Evolutionary conservation across 2,113 vertebrate species (phyloP).

Genomic region (Pavo muticus): DNA sequence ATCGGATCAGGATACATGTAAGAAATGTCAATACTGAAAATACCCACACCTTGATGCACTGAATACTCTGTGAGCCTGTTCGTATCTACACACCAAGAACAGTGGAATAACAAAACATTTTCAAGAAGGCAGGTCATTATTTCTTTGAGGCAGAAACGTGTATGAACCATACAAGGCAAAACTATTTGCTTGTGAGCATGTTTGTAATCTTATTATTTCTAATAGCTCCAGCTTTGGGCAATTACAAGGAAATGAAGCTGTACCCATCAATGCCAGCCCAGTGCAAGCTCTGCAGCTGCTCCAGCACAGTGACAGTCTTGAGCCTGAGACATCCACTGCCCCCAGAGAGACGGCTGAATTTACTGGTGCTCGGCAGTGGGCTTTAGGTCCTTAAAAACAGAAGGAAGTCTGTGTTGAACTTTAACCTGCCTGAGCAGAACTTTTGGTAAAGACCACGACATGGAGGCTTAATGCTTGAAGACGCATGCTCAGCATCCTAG

Average conservation of each 20-base stretch:
- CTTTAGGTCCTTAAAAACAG: background rate
- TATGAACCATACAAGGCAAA: background rate
- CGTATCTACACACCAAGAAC: background rate
- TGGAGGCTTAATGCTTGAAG: background rate
- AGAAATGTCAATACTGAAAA: background rate
- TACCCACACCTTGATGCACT: background rate
- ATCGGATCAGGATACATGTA: background rate
- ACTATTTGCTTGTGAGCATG: background rate
- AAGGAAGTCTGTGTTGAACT: background rate
- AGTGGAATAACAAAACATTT: background rate
- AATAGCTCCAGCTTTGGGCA: background rate
- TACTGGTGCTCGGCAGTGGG: background rate
- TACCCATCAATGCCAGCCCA: background rate
- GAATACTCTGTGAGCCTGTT: background rate
- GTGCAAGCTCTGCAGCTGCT: background rate
- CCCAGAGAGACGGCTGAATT: background rate
- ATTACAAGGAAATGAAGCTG: background rate
- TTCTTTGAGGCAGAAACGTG: background rate
- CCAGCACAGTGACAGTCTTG: background rate
- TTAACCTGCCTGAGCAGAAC: fast-evolving
- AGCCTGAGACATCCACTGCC: background rate
- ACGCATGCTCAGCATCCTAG: background rate
- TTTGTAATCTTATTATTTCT: background rate
- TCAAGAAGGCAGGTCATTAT: background rate
- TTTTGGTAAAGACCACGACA: background rate